Evolutionary conservation across 2,888 invertebrate genomes (phyloP), one percentile per base, ranked within the genome.

Genomic region (Hermodice carunculata): DNA sequence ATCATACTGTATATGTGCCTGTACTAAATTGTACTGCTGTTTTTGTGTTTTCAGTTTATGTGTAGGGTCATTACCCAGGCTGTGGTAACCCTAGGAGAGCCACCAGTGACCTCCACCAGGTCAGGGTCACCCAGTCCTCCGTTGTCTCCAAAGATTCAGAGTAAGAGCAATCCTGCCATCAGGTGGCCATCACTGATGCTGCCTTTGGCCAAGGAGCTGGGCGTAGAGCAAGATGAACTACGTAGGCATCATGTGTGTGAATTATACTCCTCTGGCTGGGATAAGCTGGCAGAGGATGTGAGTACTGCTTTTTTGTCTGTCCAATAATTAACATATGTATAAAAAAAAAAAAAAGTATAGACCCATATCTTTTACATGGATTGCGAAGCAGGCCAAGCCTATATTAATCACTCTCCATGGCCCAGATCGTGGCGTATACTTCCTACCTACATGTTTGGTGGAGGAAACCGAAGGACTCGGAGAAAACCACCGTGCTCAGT

Each of bases 181-280:
- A 51, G 53, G 24, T 95, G 94, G 93, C 92, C 94, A 86, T 89
- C 90, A 59, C 91, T 91, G 75, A 91, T 94, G 59, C 87, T 90
- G 46, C 88, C 89, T 11, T 84, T 96, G 57, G 92, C 93, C 0
- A 89, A 90, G 29, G 89, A 92, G 58, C 95, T 96, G 94, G 90
- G 91, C 69, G 87, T 95, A 58, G 91, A 93, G 71, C 87, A 88
- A 19, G 93, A 94, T 78, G 89, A 90, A 51, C 87, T 96, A 44
- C 89, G 91, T 71, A 89, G 93, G 58, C 92, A 93, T 85, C 93
- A 95, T 89, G 92, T 93, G 66, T 88, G 88, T 78, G 89, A 89
- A 78, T 87, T 90, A 48, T 91, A 90, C 76, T 86, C 88, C 6
- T 87, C 87, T 69, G 90, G 90, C 40, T 88, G 89, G 73, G 91